phyloP scores from a whole-genome alignment of 2,888 invertebrate species.

The Pardosa pseudoannulata region DNA sequence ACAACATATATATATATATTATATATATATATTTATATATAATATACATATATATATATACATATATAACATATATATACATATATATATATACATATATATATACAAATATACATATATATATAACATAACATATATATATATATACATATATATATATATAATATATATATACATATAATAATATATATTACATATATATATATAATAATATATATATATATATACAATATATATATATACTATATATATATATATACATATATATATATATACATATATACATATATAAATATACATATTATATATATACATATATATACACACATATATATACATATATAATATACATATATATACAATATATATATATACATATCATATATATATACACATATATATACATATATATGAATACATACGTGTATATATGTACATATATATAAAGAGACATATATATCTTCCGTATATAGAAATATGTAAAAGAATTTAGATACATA shows the following conservation, averaged over 20 bases:
- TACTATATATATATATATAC: conserved; percentile 16
- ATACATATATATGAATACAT: conserved; percentile 4
- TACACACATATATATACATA: conserved; percentile 1
- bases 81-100: conserved; percentile 16
- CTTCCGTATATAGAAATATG: background rate
- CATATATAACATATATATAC: conserved; percentile 5
- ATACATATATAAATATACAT: no score
- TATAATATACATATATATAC: no score
- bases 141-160: conserved; percentile 13
- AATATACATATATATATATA: conserved; percentile 13
- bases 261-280: conserved; percentile 13
- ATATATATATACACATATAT: conserved; percentile 10
- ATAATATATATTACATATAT: conserved; percentile 6
- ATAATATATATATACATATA: conserved; percentile 13
- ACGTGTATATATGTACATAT: no score
- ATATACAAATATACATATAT: conserved; percentile 1
- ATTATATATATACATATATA: conserved; percentile 13
- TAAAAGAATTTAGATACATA: no score
- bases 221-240: no score
- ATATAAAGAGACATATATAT: conserved; percentile 9
- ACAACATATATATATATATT: no score
- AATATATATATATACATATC: conserved; percentile 12
- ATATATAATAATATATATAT: no score
- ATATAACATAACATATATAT: conserved; percentile 16
- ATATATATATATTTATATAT: conserved; percentile 16